These are phyloP conservation scores for Mustela lutreola DNA, from an alignment of 2,113 vertebrate genomes.

Conservation along the genomic window DNA sequence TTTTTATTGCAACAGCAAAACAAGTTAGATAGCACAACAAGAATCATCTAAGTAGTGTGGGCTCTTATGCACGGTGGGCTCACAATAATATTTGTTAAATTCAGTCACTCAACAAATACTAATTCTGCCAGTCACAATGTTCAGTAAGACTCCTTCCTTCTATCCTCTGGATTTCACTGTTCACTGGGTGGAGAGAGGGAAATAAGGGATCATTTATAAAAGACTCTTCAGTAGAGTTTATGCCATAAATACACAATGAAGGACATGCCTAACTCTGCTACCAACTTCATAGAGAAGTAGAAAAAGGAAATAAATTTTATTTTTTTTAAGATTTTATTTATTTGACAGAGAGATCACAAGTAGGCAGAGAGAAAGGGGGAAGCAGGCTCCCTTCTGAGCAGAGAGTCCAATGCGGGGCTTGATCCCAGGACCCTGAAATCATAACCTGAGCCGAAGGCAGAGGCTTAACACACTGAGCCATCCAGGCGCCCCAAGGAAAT, in stretches of 20 bases:
- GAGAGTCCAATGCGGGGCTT: too few relatives aligned
- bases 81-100: background rate
- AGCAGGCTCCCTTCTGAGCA: too few relatives aligned
- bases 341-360: too few relatives aligned
- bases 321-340: too few relatives aligned
- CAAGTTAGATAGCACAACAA: background rate
- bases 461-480: too few relatives aligned
- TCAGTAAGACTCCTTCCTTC: background rate
- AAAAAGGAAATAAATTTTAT: background rate
- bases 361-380: too few relatives aligned
- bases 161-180: background rate
- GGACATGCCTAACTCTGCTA: too few relatives aligned
- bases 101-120: background rate
- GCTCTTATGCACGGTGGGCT: background rate
- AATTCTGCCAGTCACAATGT: background rate
- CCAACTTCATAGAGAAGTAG: background rate
- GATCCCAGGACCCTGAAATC: too few relatives aligned
- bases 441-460: too few relatives aligned
- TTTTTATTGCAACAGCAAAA: background rate
- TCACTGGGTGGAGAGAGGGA: background rate
- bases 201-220: background rate
- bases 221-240: background rate
- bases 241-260: background rate
- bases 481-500: background rate
- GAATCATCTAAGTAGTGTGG: background rate